Evolutionary conservation across 2,888 invertebrate genomes (phyloP).

Genomic region (Argyresthia albistria): DNA sequence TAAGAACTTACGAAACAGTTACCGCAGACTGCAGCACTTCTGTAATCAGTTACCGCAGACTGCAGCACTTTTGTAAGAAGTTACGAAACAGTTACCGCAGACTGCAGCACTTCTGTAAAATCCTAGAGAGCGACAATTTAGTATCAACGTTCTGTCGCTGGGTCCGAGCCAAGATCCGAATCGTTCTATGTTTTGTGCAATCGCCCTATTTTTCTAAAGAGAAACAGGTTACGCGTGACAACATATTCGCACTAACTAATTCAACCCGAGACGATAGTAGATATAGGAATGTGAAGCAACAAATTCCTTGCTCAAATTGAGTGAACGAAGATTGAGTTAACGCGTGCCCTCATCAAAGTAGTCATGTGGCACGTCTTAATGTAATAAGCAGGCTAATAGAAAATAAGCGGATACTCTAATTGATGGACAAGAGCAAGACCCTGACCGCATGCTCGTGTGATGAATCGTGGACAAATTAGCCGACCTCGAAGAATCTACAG

Average conservation of each 20-base stretch:
- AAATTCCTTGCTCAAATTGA: not conserved
- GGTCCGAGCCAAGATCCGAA: conserved; percentile 54
- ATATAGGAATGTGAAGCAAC: not conserved
- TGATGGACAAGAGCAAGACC: conserved; percentile 53
- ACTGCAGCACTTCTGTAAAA: not conserved
- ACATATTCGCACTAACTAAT: conserved; percentile 17
- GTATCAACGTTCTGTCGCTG: conserved; percentile 52
- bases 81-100: too few relatives aligned
- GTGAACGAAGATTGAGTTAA: conserved; percentile 11
- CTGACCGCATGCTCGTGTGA: conserved; percentile 31
- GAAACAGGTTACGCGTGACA: conserved; percentile 58
- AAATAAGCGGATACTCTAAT: conserved; percentile 67
- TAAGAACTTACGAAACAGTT: too few relatives aligned
- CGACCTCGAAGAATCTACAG: conserved; percentile 21
- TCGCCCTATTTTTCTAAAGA: conserved; percentile 68
- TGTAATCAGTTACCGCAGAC: too few relatives aligned
- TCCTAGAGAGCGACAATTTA: conserved; percentile 38
- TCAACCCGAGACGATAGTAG: not conserved
- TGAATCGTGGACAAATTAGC: conserved; percentile 36
- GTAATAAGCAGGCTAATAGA: conserved; percentile 53
- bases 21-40: too few relatives aligned
- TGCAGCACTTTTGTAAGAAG: too few relatives aligned
- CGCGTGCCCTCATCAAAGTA: conserved; percentile 49
- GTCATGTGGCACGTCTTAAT: conserved; percentile 41
- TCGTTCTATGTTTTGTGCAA: conserved; percentile 66